These are phyloP conservation scores for Calephelis virginiensis DNA, from an alignment of 1,140 invertebrate genomes.

Conservation along the genomic window DNA sequence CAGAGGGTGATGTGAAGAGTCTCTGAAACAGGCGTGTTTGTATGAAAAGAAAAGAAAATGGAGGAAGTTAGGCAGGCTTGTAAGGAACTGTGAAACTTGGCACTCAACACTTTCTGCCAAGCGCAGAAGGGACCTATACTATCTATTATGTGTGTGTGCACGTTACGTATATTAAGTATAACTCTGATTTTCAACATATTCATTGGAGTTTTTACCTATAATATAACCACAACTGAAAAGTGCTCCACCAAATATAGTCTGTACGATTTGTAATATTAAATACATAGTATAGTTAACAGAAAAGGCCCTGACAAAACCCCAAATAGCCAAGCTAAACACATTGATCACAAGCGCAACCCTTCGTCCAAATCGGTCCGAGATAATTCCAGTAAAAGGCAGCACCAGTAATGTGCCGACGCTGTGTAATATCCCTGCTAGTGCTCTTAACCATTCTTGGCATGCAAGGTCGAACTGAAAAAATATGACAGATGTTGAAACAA, in stretches of 20 bases:
- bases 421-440: constrained; percentile 38
- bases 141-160: too few species aligned
- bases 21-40: too few species aligned
- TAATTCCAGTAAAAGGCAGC: constrained; percentile 81
- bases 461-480: constrained; percentile 41
- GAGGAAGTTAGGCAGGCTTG: too few species aligned
- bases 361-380: constrained; percentile 82
- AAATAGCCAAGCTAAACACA: constrained; percentile 76
- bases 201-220: background rate
- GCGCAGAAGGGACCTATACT: too few species aligned
- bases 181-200: too few species aligned
- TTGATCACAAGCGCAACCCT: constrained; percentile 79
- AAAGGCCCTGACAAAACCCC: constrained; percentile 82
- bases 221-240: constrained; percentile 44
- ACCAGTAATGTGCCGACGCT: constrained; percentile 56
- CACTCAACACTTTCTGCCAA: too few species aligned
- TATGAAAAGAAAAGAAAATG: too few species aligned
- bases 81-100: too few species aligned
- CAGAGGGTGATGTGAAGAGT: too few species aligned
- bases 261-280: constrained; percentile 75
- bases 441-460: constrained; percentile 44
- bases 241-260: constrained; percentile 44
- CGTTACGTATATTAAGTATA: too few species aligned
- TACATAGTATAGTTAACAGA: constrained; percentile 82
- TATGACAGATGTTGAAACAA: background rate